Conservation (phyloP, 2,888 invertebrate genomes). For the Ectemnius continuus region DNA sequence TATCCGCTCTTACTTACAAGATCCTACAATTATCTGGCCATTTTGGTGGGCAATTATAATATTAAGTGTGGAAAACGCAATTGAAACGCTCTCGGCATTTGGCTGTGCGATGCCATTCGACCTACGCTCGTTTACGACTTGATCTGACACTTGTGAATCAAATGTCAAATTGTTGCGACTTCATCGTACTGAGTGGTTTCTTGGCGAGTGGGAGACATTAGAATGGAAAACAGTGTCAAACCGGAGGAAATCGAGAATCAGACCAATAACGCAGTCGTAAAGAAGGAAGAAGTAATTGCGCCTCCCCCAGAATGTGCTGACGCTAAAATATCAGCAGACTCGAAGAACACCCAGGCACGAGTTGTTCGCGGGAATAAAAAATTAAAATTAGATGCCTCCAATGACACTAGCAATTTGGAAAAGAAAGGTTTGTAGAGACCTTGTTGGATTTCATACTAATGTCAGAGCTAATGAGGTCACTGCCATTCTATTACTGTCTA, state of each 20-base stretch:
- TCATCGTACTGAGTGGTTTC: not conserved
- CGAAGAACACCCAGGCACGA: slow-evolving; percentile 59
- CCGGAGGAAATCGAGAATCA: slow-evolving; percentile 31
- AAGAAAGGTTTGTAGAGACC: slow-evolving; percentile 69
- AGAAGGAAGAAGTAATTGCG: slow-evolving; percentile 30
- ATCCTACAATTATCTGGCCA: no score
- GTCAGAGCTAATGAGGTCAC: slow-evolving; percentile 1
- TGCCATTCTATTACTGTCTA: slow-evolving; percentile 30
- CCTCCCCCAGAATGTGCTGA: slow-evolving; percentile 34
- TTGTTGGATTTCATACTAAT: not conserved
- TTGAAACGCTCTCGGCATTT: not conserved
- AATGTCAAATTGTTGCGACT: not conserved
- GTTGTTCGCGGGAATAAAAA: slow-evolving; percentile 73
- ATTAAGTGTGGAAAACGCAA: not conserved
- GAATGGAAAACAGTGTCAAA: slow-evolving; percentile 36
- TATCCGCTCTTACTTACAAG: no score
- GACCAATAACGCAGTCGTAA: not conserved
- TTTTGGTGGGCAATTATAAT: no score
- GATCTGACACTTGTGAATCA: slow-evolving; percentile 4
- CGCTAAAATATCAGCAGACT: slow-evolving; percentile 36
- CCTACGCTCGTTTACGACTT: not conserved
- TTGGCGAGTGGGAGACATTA: not conserved
- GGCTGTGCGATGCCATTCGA: not conserved
- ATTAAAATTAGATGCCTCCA: slow-evolving; percentile 66
- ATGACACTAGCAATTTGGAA: slow-evolving; percentile 64